These are phyloP conservation scores for Achlya flavicornis DNA, from an alignment of 2,888 invertebrate species.

Conservation along the genomic window DNA sequence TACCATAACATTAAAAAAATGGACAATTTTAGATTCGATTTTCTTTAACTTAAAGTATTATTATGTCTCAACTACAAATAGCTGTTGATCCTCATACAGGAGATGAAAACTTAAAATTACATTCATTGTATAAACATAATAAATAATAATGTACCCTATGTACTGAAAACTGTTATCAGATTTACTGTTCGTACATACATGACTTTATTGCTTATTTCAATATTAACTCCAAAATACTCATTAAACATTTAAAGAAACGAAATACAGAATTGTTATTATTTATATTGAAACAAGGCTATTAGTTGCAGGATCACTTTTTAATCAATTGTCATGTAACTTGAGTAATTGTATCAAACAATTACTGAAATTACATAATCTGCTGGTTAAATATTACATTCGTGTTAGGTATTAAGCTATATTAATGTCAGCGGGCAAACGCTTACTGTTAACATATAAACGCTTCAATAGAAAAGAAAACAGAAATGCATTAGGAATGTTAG, in stretches of 20 bases:
- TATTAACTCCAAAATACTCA: slow-evolving; percentile 35
- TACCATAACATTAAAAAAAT: slow-evolving; percentile 54
- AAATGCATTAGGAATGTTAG: slow-evolving; percentile 75
- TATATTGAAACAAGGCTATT: slow-evolving; percentile 29
- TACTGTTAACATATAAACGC: slow-evolving; percentile 41
- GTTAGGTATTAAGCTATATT: slow-evolving; percentile 27
- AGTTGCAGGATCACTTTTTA: neutral
- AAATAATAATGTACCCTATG: slow-evolving; percentile 47
- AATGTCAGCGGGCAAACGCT: slow-evolving; percentile 45
- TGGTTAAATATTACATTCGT: slow-evolving; percentile 9
- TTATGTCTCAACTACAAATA: slow-evolving; percentile 63
- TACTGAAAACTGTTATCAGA: slow-evolving; percentile 45
- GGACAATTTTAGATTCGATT: slow-evolving; percentile 54
- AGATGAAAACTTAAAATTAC: slow-evolving; percentile 52
- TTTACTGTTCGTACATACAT: slow-evolving; percentile 63
- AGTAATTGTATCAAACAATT: slow-evolving; percentile 21
- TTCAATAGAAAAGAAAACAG: slow-evolving; percentile 47
- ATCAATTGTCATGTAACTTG: slow-evolving; percentile 29
- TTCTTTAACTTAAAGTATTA: slow-evolving; percentile 61
- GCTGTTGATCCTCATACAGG: slow-evolving; percentile 41
- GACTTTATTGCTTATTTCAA: slow-evolving; percentile 58
- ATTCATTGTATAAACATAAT: slow-evolving; percentile 48
- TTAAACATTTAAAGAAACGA: slow-evolving; percentile 16
- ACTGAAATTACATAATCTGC: neutral
- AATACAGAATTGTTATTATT: slow-evolving; percentile 32